A percentile compares a stretch with the other conserved stretches of the same genome.
These are phyloP conservation scores for Enteromius mattozi DNA, from an alignment of 2,797 vertebrate species.

Conservation along the genomic window DNA sequence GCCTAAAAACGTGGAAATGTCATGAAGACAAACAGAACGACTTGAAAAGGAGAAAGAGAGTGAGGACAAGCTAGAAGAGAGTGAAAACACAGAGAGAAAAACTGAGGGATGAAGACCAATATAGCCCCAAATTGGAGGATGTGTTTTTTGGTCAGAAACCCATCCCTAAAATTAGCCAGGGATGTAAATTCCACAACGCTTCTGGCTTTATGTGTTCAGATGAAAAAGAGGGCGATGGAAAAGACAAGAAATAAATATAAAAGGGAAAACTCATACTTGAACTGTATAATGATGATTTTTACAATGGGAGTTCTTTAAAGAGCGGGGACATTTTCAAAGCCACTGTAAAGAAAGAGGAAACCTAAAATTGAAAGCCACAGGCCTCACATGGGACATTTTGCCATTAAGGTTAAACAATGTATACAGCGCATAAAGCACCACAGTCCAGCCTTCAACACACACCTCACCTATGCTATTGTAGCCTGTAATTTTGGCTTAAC, in stretches of 20 bases:
- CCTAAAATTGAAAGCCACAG: slow-evolving; percentile 70
- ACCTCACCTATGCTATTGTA: slow-evolving; percentile 79
- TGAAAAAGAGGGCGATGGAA: slow-evolving; percentile 70
- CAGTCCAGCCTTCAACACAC: slow-evolving; percentile 76
- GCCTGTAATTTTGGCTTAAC: slow-evolving; percentile 71
- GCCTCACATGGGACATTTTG: slow-evolving; percentile 70
- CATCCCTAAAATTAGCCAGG: slow-evolving; percentile 81
- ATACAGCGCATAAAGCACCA: slow-evolving; percentile 58
- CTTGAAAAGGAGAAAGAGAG: slow-evolving; percentile 25
- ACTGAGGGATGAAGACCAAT: slow-evolving; percentile 74
- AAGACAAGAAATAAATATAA: slow-evolving; percentile 63
- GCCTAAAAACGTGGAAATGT: not conserved
- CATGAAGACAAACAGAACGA: slow-evolving; percentile 33
- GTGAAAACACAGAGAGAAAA: slow-evolving; percentile 50
- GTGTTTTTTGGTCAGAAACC: slow-evolving; percentile 86
- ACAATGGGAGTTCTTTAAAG: slow-evolving; percentile 63
- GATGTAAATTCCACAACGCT: slow-evolving; percentile 82
- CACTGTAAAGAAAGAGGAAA: slow-evolving; percentile 71
- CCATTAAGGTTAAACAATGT: slow-evolving; percentile 67
- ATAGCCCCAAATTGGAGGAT: slow-evolving; percentile 84
- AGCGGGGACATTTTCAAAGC: slow-evolving; percentile 74
- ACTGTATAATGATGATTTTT: slow-evolving; percentile 69
- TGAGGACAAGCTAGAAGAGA: slow-evolving; percentile 22
- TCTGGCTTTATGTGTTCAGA: slow-evolving; percentile 67
- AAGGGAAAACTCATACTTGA: slow-evolving; percentile 57